phyloP scores from a whole-genome alignment of 2,888 invertebrate species.

The Aleiodes leptofemur region DNA sequence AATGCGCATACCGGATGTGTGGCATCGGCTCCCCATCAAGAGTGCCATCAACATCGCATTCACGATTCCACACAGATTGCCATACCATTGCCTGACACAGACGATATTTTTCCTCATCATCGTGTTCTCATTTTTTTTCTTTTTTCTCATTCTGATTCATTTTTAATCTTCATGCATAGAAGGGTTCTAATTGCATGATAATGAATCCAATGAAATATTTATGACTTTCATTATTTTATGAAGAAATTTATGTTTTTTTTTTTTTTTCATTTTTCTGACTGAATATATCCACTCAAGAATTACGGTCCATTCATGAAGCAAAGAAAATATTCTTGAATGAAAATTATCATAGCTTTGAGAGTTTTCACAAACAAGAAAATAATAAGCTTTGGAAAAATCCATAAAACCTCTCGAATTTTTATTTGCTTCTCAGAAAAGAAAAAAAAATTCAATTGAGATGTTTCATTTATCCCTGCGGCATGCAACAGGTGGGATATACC shows the following conservation, averaged over 20 bases:
- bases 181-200: neutral
- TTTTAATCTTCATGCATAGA: slow-evolving; percentile 10
- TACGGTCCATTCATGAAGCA: slow-evolving; percentile 17
- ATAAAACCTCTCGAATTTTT: slow-evolving; percentile 6
- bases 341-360: slow-evolving; percentile 30
- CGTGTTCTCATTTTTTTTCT: slow-evolving; percentile 31
- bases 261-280: too few species aligned
- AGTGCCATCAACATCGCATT: slow-evolving; percentile 73
- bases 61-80: slow-evolving; percentile 69
- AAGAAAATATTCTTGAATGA: slow-evolving; percentile 15
- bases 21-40: slow-evolving; percentile 76
- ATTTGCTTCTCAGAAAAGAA: neutral
- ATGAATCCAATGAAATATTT: neutral
- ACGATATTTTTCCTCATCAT: slow-evolving; percentile 44
- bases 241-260: neutral
- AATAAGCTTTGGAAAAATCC: slow-evolving; percentile 41
- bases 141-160: neutral
- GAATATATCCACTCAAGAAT: too few species aligned
- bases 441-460: slow-evolving; percentile 6
- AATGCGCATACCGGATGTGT: slow-evolving; percentile 76
- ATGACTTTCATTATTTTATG: neutral
- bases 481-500: slow-evolving; percentile 47
- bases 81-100: slow-evolving; percentile 65
- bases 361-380: slow-evolving; percentile 37
- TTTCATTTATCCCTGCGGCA: slow-evolving; percentile 16